Percentiles rank a stretch among this genome's conserved stretches.
Conservation (phyloP, 35 echinoderm and acorn worm genomes). For the Patiria miniata region DNA sequence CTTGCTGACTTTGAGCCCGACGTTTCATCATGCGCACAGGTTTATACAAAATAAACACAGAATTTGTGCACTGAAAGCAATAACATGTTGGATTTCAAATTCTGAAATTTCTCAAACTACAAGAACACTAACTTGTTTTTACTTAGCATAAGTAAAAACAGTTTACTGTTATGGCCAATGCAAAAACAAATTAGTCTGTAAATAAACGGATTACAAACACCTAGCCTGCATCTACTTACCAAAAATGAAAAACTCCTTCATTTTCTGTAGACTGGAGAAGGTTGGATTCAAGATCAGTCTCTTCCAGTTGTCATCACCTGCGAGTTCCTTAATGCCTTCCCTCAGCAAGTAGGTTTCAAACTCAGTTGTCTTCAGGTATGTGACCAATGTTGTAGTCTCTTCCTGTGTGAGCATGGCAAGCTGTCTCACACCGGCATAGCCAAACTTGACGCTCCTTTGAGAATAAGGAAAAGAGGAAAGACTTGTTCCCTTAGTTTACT, state of each 20-base stretch:
- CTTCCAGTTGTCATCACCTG: not conserved
- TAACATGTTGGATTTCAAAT: no score
- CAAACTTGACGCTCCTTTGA: not conserved
- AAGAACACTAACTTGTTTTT: no score
- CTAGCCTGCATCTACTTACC: no score
- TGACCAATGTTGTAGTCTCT: not conserved
- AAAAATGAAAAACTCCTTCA: conserved; percentile 10
- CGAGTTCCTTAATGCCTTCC: conserved; percentile 11
- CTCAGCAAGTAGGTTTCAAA: conserved; percentile 11
- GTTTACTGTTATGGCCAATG: no score
- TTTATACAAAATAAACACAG: no score
- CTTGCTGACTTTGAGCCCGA: no score
- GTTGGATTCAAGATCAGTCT: not conserved
- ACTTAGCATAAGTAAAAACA: no score
- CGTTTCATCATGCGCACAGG: no score
- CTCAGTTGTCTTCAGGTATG: not conserved
- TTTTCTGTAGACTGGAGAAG: conserved; percentile 6
- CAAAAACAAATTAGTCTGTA: no score
- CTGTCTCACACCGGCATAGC: not conserved
- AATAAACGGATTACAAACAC: no score
- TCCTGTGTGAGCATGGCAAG: not conserved
- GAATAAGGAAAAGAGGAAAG: not conserved
- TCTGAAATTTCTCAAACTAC: no score
- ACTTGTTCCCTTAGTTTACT: not conserved
- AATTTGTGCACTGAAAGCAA: no score